Conservation (phyloP, 37 sponge, comb jelly and placozoan species). For the Crambe crambe region DNA sequence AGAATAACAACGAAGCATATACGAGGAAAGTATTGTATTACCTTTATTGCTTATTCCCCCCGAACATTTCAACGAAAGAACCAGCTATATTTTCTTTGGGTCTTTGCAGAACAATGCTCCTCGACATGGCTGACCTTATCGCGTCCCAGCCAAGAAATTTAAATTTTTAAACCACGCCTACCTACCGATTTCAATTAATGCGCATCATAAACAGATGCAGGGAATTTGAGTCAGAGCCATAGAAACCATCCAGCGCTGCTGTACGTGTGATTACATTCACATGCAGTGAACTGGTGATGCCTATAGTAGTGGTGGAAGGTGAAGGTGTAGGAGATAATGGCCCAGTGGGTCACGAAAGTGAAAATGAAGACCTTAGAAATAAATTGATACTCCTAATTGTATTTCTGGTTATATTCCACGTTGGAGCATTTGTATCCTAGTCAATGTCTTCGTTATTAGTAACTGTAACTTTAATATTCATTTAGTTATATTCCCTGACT, state of each 20-base stretch:
- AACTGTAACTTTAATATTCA: neutral
- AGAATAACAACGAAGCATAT: no score
- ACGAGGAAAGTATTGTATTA: no score
- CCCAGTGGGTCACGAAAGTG: no score
- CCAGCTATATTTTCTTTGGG: no score
- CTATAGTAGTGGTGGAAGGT: neutral
- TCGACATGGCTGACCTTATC: no score
- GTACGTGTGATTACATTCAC: no score
- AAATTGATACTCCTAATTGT: conserved; percentile 65
- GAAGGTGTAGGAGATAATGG: neutral
- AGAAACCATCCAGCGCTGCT: neutral
- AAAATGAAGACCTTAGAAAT: conserved; percentile 2
- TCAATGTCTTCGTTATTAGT: neutral
- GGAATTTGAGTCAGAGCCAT: neutral
- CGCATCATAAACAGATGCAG: neutral
- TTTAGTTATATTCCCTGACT: neutral
- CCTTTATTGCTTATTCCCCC: no score
- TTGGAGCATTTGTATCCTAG: conserved; percentile 79
- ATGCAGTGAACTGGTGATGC: neutral
- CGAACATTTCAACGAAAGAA: no score
- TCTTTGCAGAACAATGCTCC: no score
- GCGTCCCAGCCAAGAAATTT: no score
- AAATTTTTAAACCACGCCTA: neutral
- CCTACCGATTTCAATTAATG: conserved; percentile 21
- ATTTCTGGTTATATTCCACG: conserved; percentile 65